Conservation (phyloP, 1,140 invertebrate genomes). For the Acromyrmex charruanus region DNA sequence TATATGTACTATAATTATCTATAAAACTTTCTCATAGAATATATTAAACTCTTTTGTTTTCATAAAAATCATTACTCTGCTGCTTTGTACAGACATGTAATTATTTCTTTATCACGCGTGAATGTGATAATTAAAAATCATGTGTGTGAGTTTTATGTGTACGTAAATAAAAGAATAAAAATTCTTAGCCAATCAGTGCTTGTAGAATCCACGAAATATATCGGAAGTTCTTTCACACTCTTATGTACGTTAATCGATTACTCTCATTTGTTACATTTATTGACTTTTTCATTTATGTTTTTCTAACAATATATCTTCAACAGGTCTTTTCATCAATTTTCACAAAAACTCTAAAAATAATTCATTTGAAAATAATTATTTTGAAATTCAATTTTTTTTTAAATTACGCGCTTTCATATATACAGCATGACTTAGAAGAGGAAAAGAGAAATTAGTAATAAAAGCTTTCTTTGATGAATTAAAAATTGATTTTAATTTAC, state of each 20-base stretch:
- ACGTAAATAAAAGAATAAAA: neutral
- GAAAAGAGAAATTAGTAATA: constrained; percentile 16
- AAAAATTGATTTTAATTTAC: neutral
- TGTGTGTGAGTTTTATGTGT: neutral
- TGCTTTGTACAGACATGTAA: constrained; percentile 69
- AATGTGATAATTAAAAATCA: neutral
- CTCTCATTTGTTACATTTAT: constrained; percentile 30
- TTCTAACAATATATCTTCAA: neutral
- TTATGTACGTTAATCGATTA: neutral
- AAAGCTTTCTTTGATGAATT: neutral
- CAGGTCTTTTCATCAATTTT: neutral
- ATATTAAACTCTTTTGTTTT: constrained; percentile 72
- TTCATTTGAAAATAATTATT: neutral
- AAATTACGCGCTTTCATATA: neutral
- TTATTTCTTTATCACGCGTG: constrained; percentile 9
- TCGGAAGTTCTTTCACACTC: neutral
- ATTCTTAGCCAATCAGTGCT: neutral
- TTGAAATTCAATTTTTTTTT: neutral
- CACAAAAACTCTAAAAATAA: constrained; percentile 2
- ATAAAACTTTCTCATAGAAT: constrained; percentile 74
- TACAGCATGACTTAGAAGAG: neutral
- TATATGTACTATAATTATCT: constrained; percentile 52
- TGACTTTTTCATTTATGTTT: constrained; percentile 51
- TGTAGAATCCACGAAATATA: neutral
- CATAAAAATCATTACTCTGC: constrained; percentile 65